These are phyloP conservation scores for Beris chalybata DNA, from an alignment of 2,888 invertebrate genomes.

Conservation along the genomic window DNA sequence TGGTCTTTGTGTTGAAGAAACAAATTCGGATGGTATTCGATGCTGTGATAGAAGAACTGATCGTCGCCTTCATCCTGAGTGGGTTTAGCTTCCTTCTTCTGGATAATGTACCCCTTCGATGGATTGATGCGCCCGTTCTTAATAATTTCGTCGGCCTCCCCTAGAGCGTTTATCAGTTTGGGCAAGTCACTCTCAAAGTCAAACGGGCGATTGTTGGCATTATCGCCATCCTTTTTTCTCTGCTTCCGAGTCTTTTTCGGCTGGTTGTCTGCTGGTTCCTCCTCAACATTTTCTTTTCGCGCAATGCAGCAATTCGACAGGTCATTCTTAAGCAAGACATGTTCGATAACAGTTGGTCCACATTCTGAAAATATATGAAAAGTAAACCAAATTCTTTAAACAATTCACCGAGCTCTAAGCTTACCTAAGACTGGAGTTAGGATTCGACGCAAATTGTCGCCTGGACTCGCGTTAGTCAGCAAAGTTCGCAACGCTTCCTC, in stretches of 20 bases:
- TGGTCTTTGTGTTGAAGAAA: slow-evolving; percentile 71
- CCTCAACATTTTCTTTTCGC: slow-evolving; percentile 15
- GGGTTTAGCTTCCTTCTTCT: slow-evolving; percentile 77
- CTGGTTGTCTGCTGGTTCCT: slow-evolving; percentile 12
- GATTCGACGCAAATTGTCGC: slow-evolving; percentile 78
- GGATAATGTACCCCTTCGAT: slow-evolving; percentile 75
- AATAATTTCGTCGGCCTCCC: slow-evolving; percentile 69
- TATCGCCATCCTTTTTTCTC: slow-evolving; percentile 41
- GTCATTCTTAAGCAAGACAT: slow-evolving; percentile 74
- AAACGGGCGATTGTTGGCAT: slow-evolving; percentile 56
- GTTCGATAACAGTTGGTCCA: slow-evolving; percentile 90
- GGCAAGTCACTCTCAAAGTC: slow-evolving; percentile 63
- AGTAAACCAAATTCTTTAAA: neutral
- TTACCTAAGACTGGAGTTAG: slow-evolving; percentile 78
- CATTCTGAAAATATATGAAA: slow-evolving; percentile 64
- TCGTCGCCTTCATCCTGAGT: slow-evolving; percentile 55
- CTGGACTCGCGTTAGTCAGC: slow-evolving; percentile 66
- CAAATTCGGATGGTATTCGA: slow-evolving; percentile 91
- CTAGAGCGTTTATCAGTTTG: slow-evolving; percentile 66
- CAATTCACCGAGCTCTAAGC: slow-evolving; percentile 34
- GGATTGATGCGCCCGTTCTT: slow-evolving; percentile 54
- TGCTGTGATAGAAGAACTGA: slow-evolving; percentile 72
- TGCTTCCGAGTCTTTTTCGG: slow-evolving; percentile 41
- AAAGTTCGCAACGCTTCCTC: slow-evolving; percentile 62
- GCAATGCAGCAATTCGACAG: slow-evolving; percentile 59